These are phyloP conservation scores for Drosophila mulleri DNA, from an alignment of 2,888 invertebrate genomes.

Conservation along the genomic window DNA sequence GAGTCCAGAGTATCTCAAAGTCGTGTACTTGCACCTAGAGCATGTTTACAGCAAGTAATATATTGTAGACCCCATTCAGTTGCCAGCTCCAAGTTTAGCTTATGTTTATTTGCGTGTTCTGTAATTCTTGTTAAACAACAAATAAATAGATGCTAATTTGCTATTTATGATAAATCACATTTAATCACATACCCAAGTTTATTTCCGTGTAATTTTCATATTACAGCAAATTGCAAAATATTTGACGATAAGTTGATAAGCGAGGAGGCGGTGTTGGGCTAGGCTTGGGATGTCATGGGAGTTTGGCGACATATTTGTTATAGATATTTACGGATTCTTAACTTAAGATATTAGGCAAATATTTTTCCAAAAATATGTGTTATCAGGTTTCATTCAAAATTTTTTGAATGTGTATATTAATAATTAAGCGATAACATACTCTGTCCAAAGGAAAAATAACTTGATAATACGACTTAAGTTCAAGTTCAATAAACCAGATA, in stretches of 20 bases:
- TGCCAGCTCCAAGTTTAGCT: slow-evolving; percentile 19
- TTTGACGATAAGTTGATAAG: slow-evolving; percentile 21
- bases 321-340: not conserved
- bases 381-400: not conserved
- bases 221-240: slow-evolving; percentile 29
- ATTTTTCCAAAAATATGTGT: not conserved
- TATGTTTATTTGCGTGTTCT: slow-evolving; percentile 17
- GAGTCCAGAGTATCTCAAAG: not conserved
- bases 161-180: slow-evolving; percentile 44
- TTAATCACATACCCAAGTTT: too few species aligned
- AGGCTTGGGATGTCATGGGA: not conserved
- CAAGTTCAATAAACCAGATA: slow-evolving; percentile 2
- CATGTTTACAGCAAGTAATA: not conserved
- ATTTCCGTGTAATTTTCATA: slow-evolving; percentile 43
- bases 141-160: slow-evolving; percentile 30
- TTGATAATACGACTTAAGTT: not conserved
- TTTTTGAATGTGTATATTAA: not conserved
- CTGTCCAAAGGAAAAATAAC: not conserved
- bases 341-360: not conserved
- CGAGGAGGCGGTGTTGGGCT: not conserved
- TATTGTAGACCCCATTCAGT: not conserved
- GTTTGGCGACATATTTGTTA: not conserved
- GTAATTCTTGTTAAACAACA: not conserved
- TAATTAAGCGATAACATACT: not conserved
- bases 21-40: not conserved